Conservation (phyloP, 2,797 vertebrate genomes). For the Poecilia gillii region DNA sequence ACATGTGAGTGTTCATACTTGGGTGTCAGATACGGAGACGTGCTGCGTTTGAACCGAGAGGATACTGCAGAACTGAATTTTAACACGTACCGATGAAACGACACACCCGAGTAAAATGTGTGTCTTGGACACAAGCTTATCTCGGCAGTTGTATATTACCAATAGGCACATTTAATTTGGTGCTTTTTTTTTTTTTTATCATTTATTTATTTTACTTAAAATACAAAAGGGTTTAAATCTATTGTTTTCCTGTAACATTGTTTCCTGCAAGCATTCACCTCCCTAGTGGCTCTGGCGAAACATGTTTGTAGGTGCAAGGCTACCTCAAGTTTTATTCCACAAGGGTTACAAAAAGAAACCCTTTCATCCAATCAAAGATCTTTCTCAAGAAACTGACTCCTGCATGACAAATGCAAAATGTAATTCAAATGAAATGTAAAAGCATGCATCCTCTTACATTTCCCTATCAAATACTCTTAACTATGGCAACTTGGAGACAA, state of each 20-base stretch:
- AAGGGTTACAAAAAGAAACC: constrained; percentile 12
- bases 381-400: constrained; percentile 2
- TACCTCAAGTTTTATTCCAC: constrained; percentile 19
- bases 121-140: background rate
- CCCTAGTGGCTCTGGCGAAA: constrained; percentile 15
- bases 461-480: background rate
- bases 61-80: constrained; percentile 6
- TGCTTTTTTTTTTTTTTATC: background rate
- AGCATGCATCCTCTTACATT: background rate
- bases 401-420: constrained; percentile 2
- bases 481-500: background rate
- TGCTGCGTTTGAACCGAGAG: constrained; percentile 7
- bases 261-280: constrained; percentile 18
- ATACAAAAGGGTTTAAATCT: constrained; percentile 13
- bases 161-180: background rate
- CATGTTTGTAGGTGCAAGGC: constrained; percentile 28
- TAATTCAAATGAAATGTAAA: constrained; percentile 1
- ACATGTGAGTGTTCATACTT: constrained; percentile 40
- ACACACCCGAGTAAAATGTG: background rate
- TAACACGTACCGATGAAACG: background rate
- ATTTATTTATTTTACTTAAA: constrained; percentile 1
- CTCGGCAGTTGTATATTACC: background rate
- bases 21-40: constrained; percentile 34
- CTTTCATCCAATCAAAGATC: background rate
- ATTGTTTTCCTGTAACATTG: constrained; percentile 17